A percentile compares a stretch with the other conserved stretches of the same genome.
These are phyloP conservation scores for Solenopsis fugax DNA, from an alignment of 1,140 invertebrate species.

Conservation along the genomic window DNA sequence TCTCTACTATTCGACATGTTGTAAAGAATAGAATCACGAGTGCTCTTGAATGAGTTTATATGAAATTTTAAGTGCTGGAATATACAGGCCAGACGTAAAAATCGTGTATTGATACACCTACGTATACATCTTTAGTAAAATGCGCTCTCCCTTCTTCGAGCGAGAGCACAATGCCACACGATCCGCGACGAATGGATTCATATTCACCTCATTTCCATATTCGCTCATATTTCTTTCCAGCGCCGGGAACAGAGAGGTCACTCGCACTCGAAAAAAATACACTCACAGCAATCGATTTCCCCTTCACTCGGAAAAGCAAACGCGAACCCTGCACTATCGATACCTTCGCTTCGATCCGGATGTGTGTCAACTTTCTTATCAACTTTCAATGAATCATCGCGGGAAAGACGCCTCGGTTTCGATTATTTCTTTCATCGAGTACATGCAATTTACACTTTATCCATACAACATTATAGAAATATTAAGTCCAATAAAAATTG, in stretches of 20 bases:
- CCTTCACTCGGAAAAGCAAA: constrained; percentile 59
- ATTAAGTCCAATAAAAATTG: neutral
- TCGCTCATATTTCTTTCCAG: constrained; percentile 37
- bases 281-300: constrained; percentile 48
- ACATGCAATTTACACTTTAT: neutral
- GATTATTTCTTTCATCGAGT: neutral
- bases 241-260: constrained; percentile 35
- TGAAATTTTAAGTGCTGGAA: neutral
- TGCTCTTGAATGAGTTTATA: neutral
- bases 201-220: constrained; percentile 43
- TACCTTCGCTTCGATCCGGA: constrained; percentile 43
- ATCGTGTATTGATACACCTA: neutral
- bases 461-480: neutral
- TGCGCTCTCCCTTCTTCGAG: neutral
- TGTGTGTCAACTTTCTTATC: constrained; percentile 39
- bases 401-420: neutral
- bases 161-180: neutral
- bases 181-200: constrained; percentile 35
- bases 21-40: neutral
- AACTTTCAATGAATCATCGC: neutral
- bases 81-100: neutral
- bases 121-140: neutral
- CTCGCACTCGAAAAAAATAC: constrained; percentile 6
- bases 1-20: neutral
- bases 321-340: constrained; percentile 31